Evolutionary conservation across 2,888 invertebrate species (phyloP), one percentile per base, ranked within the genome.

Genomic region (Heliconius cydno): DNA sequence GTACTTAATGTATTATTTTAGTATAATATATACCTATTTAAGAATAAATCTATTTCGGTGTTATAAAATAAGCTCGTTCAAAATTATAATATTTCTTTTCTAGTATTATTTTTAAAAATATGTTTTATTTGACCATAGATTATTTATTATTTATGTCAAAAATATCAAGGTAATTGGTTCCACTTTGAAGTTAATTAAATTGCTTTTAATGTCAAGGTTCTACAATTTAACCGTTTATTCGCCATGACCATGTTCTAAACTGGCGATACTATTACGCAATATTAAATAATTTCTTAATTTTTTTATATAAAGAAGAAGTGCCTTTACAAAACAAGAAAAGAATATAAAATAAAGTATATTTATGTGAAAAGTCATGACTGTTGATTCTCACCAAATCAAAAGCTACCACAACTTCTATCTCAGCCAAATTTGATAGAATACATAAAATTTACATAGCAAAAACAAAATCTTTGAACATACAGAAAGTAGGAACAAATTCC

Each of bases 391-490:
- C 28, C 15, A 65, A 75, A 41, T 65, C 25, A 75, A 75, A 41
- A 22, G 41, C 19, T 63, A 65, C 41, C 41, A 63, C 41, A 65
- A 41, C 41, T 65, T 41, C 75, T 28, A 41, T 25, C 28, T 63
- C 46, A 30, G 75, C 66, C 28, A 75, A 75, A 75, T 75, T 63
- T 65, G 9, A 78, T 71, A 77, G 67, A 78, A 78, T 78, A 57
- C 83, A 80, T 82, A 82, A 80, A 84, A 83, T 84, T 83, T 82
- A 82, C 79, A 80, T 82, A 67, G 57, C 73, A n/a, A 80, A 76
- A 78, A 80, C 77, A 76, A 79, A 82, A 80, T 80, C 74, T 79
- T 75, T 73, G 68, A 75, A 71, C n/a, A 15, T n/a, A 41, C 38
- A 73, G 65, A 75, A 80, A 80, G 52, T 70, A 65, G 63, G 60